Base-by-base conservation (phyloP, 1,140 invertebrate genomes). In the Anoplophora glabripennis region DNA sequence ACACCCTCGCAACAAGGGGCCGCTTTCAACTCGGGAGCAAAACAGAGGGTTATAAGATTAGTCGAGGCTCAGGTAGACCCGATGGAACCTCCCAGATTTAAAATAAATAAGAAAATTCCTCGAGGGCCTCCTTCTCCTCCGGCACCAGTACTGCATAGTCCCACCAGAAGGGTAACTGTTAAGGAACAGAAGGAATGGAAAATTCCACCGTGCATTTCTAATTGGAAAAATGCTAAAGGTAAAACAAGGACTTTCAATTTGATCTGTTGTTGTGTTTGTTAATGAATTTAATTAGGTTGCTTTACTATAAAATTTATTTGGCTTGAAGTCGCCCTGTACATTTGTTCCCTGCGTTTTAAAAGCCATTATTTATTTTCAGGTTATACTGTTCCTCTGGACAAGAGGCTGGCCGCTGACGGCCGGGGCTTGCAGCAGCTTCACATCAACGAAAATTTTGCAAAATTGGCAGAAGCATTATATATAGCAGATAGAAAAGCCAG, bases 111-210 rank as follows among this genome's bases (percentile, higher is more conserved):
- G 69, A 95, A 94, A 78, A 98, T 99, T 65, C 98, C 98, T 0
- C 82, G 96, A 63, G 96, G 94, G 0, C 96, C 97, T 10, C 97
- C 97, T 0, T 99, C 96, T 4, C 98, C 98, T 0, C 98, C 97
- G 14, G 96, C 97, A 1, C 84, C 84, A 1, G 94, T 98, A 1
- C 85, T 99, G 78, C 97, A 99, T 79, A 99, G 96, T 0, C 98
- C 98, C 0, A 96, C 97, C 0, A 83, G 97, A 56, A 93, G 99
- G 76, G 92, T 97, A 0, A 98, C 96, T 4, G 95, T 67, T n/a
- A 98, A 98, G 76, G 97, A 99, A 76, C 97, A 99, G 74, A 91
- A 97, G 63, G 96, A 99, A 77, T 99, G 98, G 98, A 99, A 99
- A 79, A 98, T 99, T 67, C 98, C 98, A 12, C 98, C 98, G 0